Evolutionary conservation across 1,140 invertebrate genomes (phyloP).

Genomic region (Drosophila ficusphila): DNA sequence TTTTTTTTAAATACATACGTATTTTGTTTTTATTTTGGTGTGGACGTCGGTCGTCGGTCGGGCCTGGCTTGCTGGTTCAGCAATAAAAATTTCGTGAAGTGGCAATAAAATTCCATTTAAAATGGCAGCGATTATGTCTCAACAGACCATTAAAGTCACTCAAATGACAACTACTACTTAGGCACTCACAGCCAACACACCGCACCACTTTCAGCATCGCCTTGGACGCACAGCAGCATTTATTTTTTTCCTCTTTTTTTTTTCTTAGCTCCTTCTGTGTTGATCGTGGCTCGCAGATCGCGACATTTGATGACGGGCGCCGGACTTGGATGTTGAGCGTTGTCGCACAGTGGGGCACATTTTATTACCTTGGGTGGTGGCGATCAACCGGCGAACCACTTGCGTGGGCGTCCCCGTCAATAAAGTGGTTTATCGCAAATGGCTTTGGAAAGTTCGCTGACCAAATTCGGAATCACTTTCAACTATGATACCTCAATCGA

Average conservation of each 20-base stretch:
- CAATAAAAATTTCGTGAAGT: constrained; percentile 83
- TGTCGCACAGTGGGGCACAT: constrained; percentile 66
- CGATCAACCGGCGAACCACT: neutral
- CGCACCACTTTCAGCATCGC: constrained; percentile 38
- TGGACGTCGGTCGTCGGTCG: neutral
- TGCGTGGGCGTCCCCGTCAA: constrained; percentile 8
- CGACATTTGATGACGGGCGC: constrained; percentile 75
- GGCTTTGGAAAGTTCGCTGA: constrained; percentile 9
- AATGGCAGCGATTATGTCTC: constrained; percentile 84
- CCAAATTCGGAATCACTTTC: neutral
- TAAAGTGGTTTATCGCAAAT: neutral
- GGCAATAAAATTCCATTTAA: constrained; percentile 84
- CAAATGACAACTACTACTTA: constrained; percentile 84
- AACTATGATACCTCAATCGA: neutral
- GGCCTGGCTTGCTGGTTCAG: constrained; percentile 41
- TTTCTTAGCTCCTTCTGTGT: constrained; percentile 46
- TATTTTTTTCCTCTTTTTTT: constrained; percentile 22
- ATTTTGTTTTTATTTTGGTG: constrained; percentile 45
- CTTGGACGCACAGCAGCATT: constrained; percentile 39
- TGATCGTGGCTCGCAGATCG: constrained; percentile 61
- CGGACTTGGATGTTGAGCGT: constrained; percentile 22
- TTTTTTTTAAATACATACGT: constrained; percentile 19
- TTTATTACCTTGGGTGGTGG: constrained; percentile 36
- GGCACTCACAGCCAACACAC: constrained; percentile 58
- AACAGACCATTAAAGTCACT: constrained; percentile 84